A percentile compares a stretch with the other conserved stretches of the same genome.
Conservation (phyloP, 1,140 invertebrate species). For the Drosophila saltans region DNA sequence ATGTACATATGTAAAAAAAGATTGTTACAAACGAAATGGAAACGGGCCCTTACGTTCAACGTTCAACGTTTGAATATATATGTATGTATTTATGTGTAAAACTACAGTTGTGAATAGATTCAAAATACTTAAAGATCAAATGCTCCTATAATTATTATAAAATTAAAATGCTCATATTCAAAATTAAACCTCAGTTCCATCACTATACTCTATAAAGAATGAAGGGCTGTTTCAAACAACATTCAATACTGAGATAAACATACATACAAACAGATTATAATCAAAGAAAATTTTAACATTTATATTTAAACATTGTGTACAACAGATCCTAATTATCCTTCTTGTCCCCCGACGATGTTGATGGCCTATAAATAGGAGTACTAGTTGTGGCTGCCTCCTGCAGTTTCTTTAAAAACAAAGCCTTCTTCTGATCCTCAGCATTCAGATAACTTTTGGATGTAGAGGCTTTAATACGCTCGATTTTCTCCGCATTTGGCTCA, state of each 20-base stretch:
- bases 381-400: slow-evolving; percentile 62
- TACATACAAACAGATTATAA: background rate
- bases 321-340: slow-evolving; percentile 56
- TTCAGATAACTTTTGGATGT: slow-evolving; percentile 13
- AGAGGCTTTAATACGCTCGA: slow-evolving; percentile 83
- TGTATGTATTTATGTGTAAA: background rate
- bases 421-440: slow-evolving; percentile 58
- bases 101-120: background rate
- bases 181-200: background rate
- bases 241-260: background rate
- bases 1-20: background rate
- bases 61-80: background rate
- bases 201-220: background rate
- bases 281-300: slow-evolving; percentile 30
- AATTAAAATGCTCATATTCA: background rate
- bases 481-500: slow-evolving; percentile 85
- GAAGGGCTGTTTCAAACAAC: background rate
- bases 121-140: background rate
- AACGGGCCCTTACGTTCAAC: background rate
- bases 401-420: slow-evolving; percentile 68
- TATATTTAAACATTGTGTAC: slow-evolving; percentile 31
- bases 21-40: background rate
- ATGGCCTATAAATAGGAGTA: slow-evolving; percentile 49
- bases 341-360: slow-evolving; percentile 37
- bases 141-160: background rate